Percentiles rank a stretch among this genome's conserved stretches.
Evolutionary conservation across 2,113 vertebrate genomes (phyloP).

Genomic region (Cebus imitator): DNA sequence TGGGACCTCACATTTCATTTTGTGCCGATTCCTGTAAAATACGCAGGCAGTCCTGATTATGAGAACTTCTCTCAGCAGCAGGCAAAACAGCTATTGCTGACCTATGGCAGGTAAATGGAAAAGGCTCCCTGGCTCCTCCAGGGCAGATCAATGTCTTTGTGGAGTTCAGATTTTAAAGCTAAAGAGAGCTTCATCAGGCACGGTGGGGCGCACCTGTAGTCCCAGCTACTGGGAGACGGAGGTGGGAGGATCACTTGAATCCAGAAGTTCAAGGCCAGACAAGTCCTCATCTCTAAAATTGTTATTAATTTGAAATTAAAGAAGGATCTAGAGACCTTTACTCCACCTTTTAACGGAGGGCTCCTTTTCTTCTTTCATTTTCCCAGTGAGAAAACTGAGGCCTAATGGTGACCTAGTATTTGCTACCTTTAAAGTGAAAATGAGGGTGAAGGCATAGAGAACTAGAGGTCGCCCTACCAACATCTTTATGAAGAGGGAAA

Average conservation of each 20-base stretch:
- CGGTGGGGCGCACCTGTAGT: no score
- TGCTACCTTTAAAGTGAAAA: not conserved
- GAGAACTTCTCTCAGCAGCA: not conserved
- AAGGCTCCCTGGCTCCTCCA: not conserved
- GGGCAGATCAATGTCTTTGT: not conserved
- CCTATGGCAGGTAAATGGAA: not conserved
- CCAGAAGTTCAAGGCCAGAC: no score
- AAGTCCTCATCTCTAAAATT: no score
- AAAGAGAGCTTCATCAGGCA: no score
- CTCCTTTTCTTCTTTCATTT: not conserved
- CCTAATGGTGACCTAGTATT: not conserved
- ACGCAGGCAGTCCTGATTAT: no score
- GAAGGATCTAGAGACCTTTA: not conserved
- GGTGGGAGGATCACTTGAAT: no score
- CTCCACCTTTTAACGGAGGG: not conserved
- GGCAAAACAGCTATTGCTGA: not conserved
- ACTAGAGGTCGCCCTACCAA: not conserved
- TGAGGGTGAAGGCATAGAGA: no score
- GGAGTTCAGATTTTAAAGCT: not conserved
- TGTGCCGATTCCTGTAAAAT: not conserved
- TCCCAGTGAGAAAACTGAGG: not conserved
- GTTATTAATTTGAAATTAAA: no score
- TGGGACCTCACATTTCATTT: not conserved
- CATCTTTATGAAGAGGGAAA: no score
- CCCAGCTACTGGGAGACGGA: no score